Base-by-base conservation (phyloP, 2,113 vertebrate genomes). In the Boulengeromyrus knoepffleri region DNA sequence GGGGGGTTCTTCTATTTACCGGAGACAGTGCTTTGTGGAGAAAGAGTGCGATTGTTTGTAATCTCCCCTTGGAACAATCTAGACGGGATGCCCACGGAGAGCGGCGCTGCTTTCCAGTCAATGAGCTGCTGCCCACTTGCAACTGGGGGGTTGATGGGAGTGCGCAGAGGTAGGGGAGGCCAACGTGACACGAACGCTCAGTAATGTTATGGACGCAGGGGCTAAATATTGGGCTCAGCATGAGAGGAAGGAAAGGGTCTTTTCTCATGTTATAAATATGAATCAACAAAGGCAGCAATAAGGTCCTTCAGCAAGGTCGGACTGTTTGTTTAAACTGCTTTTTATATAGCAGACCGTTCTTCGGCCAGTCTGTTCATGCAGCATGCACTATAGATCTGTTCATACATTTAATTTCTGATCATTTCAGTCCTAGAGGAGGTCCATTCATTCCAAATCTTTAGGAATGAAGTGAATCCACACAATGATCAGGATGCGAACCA, bases 11-110 rank as follows among this genome's bases (percentile, higher is more conserved):
- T 47, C 66, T 46, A 47, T 85, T 88, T 88, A 90, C 46, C 56
- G 70, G 87, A 88, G 88, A 88, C 27, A 74, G 87, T 10, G 9
- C 66, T 88, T 90, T 85, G 87, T 36, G 45, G 88, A 90, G 87
- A 88, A 89, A 85, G 77, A 74, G 42, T 85, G 49, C 7, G 3
- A 85, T 89, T 90, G 90, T 90, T 90, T 45, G 45, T 45, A 45
- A 45, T 45, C 45, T 45, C 45, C 45, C 45, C 45, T 45, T 45
- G 45, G 45, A 42, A 88, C 90, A 90, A 84, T 85, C 80, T 66
- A 85, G 42, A 50, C 17, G 52, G 27, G 21, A 62, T n/a, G 46
- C 83, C 87, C 70, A 24, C 0, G 47, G 46, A 84, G 74, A 84
- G 17, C 15, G 1, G 52, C 42, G 3, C 21, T 19, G 15, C 8